Percentiles rank a stretch among this genome's conserved stretches.
Conservation (phyloP, 2,113 vertebrate genomes). For the Gallinago media region DNA sequence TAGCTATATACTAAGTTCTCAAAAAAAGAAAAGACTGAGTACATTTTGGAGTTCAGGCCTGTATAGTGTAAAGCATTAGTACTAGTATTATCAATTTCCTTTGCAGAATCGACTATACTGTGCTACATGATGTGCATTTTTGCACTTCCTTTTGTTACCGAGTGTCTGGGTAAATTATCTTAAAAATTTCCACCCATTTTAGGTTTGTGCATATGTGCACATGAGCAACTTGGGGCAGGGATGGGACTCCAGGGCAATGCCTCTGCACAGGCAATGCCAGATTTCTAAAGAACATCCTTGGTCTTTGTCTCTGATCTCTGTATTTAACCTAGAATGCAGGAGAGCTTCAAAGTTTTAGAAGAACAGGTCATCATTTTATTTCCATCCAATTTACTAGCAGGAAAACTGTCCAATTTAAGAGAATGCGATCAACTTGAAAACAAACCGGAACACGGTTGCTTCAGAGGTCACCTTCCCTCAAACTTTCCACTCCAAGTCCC, state of each 20-base stretch:
- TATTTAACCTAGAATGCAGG: not conserved
- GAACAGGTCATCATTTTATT: not conserved
- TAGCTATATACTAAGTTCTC: not conserved
- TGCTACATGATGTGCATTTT: not conserved
- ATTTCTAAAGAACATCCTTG: not conserved
- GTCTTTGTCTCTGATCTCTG: not conserved
- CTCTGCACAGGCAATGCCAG: not conserved
- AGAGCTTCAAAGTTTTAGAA: not conserved
- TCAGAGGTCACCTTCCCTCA: not conserved
- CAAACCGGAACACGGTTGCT: not conserved
- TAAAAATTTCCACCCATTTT: not conserved
- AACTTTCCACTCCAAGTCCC: not conserved
- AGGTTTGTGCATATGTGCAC: not conserved
- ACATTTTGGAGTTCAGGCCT: not conserved
- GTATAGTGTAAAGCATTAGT: not conserved
- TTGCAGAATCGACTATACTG: not conserved
- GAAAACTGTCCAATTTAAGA: not conserved
- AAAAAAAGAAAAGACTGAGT: not conserved
- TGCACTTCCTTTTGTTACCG: not conserved
- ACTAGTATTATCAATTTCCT: not conserved
- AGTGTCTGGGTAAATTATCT: not conserved
- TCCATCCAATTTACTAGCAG: not conserved
- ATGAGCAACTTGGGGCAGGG: fast-evolving
- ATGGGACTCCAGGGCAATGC: not conserved
- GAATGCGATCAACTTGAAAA: not conserved